Base-by-base conservation (phyloP, 2,888 invertebrate species). In the Mimumesa dahlbomi region DNA sequence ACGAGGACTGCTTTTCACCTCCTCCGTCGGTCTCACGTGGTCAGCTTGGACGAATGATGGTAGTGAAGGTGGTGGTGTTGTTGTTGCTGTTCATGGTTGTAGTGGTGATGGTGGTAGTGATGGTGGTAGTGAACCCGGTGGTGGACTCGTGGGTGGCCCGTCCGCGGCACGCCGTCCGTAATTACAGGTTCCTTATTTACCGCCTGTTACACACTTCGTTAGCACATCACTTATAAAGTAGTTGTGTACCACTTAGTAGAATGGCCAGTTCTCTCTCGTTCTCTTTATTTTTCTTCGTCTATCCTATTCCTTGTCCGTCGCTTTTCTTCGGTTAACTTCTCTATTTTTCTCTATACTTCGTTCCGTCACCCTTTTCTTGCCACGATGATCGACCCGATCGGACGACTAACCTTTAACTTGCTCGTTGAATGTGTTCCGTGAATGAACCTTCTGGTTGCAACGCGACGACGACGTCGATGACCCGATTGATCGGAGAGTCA, bases 181-280 rank as follows among this genome's bases (percentile, higher is more conserved):
- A 88, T 88, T 88, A 88, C 87, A 85, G 88, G 87, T 88, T 88
- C 87, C 86, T 88, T 87, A 87, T 87, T 88, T 88, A 87, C 85
- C 86, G 87, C 85, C 86, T 87, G 87, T 88, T 87, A 88, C 87
- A 88, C 88, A 87, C 88, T 88, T 88, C 87, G 88, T 88, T 88
- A 88, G 85, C 88, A 83, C 86, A 85, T 87, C 86, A 82, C 85
- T 87, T 85, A 85, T 86, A 85, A 87, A 86, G 83, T 76, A 82
- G 80, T 76, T 66, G 68, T 78, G 75, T 83, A 75, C 69, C 77
- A 80, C 82, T 82, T 81, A 77, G 70, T 75, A 72, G 67, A 49
- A 59, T 78, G 63, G 59, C 46, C 59, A 36, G 42, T 42, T 46
- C 56, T 70, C 52, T 61, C 65, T 57, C 57, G 14, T 11, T 31